These are phyloP conservation scores for Ictidomys tridecemlineatus DNA, from an alignment of 2,113 vertebrate species.

Conservation along the genomic window DNA sequence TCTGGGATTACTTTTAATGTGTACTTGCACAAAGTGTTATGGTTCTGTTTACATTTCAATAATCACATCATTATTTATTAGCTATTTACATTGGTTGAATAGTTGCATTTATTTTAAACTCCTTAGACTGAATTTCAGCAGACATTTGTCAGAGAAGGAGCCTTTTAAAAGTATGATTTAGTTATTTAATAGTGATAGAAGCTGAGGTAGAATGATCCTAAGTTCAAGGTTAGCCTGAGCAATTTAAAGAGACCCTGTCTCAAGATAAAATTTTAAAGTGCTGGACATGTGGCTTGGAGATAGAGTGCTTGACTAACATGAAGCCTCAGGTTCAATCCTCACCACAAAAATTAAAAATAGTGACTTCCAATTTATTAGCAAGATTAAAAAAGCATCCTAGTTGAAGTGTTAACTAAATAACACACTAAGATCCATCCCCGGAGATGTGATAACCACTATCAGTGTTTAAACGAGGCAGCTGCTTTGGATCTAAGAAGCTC, in stretches of 20 bases:
- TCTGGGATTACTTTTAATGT: background rate
- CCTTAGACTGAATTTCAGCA: background rate
- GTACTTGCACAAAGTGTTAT: background rate
- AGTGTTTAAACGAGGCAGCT: background rate
- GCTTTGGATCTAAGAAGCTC: background rate
- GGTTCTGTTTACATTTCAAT: background rate
- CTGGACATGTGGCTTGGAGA: too few relatives aligned
- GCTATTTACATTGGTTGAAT: background rate
- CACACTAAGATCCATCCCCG: background rate
- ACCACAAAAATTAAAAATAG: background rate
- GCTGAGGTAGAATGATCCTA: too few relatives aligned
- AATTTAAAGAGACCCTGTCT: too few relatives aligned
- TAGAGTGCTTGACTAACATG: too few relatives aligned
- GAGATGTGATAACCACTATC: background rate
- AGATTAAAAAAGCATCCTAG: background rate
- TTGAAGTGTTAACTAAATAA: background rate
- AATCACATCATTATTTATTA: background rate
- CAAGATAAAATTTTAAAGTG: too few relatives aligned
- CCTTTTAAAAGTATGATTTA: background rate
- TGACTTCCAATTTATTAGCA: too few relatives aligned
- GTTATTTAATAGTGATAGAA: background rate
- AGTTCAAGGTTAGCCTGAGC: too few relatives aligned
- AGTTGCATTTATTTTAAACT: background rate
- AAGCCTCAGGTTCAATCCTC: too few relatives aligned
- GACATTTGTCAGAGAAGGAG: background rate